phyloP scores from a whole-genome alignment of 2,797 vertebrate genomes.

The Onychomys torridus region DNA sequence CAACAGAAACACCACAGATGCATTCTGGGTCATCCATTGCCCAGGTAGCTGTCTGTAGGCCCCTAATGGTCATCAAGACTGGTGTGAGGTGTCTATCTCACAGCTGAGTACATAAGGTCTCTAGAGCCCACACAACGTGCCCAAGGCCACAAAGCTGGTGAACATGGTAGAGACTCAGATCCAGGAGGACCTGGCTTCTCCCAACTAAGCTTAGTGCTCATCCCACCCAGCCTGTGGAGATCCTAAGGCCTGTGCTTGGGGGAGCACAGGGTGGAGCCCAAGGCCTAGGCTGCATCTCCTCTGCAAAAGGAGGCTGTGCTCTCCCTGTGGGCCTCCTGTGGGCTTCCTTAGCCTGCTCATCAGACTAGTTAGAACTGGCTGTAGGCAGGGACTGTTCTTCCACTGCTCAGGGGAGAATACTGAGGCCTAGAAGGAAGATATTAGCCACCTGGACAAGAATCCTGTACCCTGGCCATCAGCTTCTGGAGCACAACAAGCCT shows the following conservation, averaged over 20 bases:
- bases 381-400: background rate
- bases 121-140: background rate
- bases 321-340: background rate
- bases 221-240: background rate
- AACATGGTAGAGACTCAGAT: background rate
- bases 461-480: background rate
- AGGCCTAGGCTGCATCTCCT: background rate
- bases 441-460: background rate
- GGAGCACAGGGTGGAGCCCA: background rate
- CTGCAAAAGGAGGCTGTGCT: background rate
- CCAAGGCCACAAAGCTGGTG: background rate
- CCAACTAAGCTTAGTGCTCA: no score
- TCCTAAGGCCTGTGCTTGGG: accelerated
- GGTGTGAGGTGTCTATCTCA: background rate
- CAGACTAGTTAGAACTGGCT: background rate
- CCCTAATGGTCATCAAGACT: background rate
- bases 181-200: background rate
- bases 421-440: background rate
- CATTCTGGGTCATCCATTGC: background rate
- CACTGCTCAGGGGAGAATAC: background rate
- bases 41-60: background rate
- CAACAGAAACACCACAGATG: accelerated
- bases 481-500: background rate
- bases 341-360: background rate
- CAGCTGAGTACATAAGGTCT: background rate